Base-by-base conservation (phyloP, 2,888 invertebrate species). In the Candidula unifasciata region DNA sequence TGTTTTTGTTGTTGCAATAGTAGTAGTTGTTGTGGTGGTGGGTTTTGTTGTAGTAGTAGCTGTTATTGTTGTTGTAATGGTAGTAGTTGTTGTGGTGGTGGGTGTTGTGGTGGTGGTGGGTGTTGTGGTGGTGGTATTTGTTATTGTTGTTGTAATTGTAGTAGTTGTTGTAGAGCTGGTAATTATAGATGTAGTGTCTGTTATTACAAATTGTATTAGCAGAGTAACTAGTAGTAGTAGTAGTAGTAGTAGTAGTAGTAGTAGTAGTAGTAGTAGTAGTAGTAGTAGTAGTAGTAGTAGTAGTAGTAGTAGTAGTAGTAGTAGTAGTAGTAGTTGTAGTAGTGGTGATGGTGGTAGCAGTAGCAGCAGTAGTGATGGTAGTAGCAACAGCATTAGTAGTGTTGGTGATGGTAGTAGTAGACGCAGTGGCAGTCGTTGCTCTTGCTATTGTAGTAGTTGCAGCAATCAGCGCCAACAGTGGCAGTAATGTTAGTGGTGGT, bases 311-410 rank as follows among this genome's bases (percentile, higher is more conserved):
- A n/a, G 27, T n/a, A 27, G 66, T 66, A 27, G 66, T 66, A n/a
- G 66, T 66, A 66, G 66, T 66, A 66, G 66, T 66, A 66, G 66
- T 66, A 66, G 66, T 66, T 27, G 66, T 66, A 66, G 66, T 27
- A 66, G 66, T 27, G 27, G 66, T 66, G 27, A 27, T 66, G 27
- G 66, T 66, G 27, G 66, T 66, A 66, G 66, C 3, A 66, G 66
- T 10, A 66, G 66, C 27, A 66, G 66, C 27, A 66, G 24, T 18
- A 18, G 60, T 18, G 10, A 16, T 18, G 3, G 60, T 18, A 66
- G 66, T 66, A 66, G 66, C 3, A 66, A 30, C 3, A 66, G 66
- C 27, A 66, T 27, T 27, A 66, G 66, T 66, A 66, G 30, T 66
- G 27, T 27, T 66, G 13, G 66, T 27, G 27, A 30, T 27, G 27